Conservation (phyloP, 2,113 vertebrate genomes). For the Sphaerodactylus townsendi region DNA sequence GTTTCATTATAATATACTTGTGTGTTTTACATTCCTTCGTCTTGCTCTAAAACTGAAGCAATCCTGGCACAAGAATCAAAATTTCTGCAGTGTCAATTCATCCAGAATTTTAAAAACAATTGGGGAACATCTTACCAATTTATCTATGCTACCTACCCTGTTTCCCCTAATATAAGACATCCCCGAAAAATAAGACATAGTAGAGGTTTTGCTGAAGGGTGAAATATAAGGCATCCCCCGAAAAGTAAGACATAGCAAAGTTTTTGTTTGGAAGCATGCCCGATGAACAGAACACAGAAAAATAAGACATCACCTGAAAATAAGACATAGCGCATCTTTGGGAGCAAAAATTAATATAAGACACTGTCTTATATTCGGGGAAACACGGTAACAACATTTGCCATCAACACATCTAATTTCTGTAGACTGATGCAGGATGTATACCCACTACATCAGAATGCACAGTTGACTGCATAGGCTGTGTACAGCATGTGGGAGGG, state of each 20-base stretch:
- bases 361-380: no score
- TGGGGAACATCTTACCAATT: neutral
- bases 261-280: no score
- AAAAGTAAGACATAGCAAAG: no score
- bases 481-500: neutral
- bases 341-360: no score
- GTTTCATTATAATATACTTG: constrained; percentile 19
- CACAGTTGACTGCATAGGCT: neutral
- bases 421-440: neutral
- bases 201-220: no score
- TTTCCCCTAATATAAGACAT: no score
- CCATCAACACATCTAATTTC: neutral
- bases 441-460: neutral
- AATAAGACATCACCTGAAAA: no score
- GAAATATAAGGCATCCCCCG: no score
- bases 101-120: neutral
- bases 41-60: constrained; percentile 20
- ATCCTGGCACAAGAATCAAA: neutral
- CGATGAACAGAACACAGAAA: no score
- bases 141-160: neutral
- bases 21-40: constrained; percentile 23
- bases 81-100: neutral
- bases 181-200: no score
- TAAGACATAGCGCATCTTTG: no score
- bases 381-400: no score